These are phyloP conservation scores for Verasper variegatus DNA, from an alignment of 2,113 vertebrate species.

Conservation along the genomic window DNA sequence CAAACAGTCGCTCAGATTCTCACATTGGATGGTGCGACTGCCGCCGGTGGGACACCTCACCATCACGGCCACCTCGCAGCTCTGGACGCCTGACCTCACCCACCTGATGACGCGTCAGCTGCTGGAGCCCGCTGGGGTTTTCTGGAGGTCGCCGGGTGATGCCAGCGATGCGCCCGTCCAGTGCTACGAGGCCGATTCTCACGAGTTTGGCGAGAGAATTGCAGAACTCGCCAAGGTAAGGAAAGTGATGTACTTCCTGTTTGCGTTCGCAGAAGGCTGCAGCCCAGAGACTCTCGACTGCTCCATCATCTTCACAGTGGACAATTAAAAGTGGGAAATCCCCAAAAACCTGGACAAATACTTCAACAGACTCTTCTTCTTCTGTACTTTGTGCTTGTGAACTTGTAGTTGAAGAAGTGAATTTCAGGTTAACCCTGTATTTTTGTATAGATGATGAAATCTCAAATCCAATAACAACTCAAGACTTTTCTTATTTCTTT, in stretches of 20 bases:
- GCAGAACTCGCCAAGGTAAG: constrained; percentile 89
- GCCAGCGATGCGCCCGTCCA: constrained; percentile 41
- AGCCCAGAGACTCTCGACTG: constrained; percentile 85
- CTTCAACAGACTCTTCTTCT: not conserved
- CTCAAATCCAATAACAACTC: no score
- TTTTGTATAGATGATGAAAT: not conserved
- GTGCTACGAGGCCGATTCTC: constrained; percentile 88
- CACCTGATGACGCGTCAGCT: constrained; percentile 93
- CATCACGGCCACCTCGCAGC: constrained; percentile 91
- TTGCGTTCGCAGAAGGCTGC: constrained; percentile 85
- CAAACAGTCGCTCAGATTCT: constrained; percentile 84
- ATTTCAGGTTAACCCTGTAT: constrained; percentile 7
- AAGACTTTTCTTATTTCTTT: no score
- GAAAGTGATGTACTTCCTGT: constrained; percentile 95
- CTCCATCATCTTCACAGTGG: constrained; percentile 83
- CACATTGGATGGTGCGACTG: constrained; percentile 84
- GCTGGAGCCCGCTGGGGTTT: constrained; percentile 88
- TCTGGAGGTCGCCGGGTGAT: constrained; percentile 84
- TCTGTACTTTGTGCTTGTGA: not conserved
- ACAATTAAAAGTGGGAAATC: constrained; percentile 20
- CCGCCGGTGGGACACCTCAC: constrained; percentile 81
- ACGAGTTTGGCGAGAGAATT: constrained; percentile 93
- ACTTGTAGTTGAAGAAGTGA: not conserved
- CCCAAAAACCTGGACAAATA: not conserved
- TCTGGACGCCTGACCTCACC: constrained; percentile 96